phyloP scores from a whole-genome alignment of 2,888 invertebrate species.

The Notodonta ziczac region DNA sequence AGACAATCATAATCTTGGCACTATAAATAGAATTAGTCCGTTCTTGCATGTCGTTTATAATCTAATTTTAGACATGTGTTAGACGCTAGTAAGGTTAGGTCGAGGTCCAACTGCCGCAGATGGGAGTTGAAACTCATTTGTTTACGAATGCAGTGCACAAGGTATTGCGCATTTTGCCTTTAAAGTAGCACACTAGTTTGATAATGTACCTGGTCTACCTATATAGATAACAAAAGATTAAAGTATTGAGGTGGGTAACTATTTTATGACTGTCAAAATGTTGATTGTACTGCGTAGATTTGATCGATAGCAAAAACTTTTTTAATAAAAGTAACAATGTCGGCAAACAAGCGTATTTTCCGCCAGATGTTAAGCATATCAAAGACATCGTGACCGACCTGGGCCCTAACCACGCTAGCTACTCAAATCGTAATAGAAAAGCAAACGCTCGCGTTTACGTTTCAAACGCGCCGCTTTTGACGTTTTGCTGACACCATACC shows the following conservation, averaged over 20 bases:
- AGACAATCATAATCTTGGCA: slow-evolving; percentile 39
- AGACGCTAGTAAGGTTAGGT: slow-evolving; percentile 40
- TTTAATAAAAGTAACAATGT: too few species aligned
- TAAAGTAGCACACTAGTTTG: background rate
- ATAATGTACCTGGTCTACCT: background rate
- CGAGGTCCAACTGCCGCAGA: slow-evolving; percentile 40
- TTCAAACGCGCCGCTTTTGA: too few species aligned
- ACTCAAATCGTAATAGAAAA: too few species aligned
- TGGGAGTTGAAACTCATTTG: slow-evolving; percentile 15
- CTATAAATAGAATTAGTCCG: slow-evolving; percentile 50
- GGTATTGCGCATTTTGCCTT: slow-evolving; percentile 1
- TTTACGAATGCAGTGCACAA: background rate
- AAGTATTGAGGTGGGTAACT: background rate
- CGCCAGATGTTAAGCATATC: too few species aligned
- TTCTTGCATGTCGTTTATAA: slow-evolving; percentile 36
- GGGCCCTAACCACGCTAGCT: too few species aligned
- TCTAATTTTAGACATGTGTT: slow-evolving; percentile 50
- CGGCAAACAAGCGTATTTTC: too few species aligned
- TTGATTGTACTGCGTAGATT: background rate
- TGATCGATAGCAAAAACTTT: background rate
- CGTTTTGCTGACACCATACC: too few species aligned
- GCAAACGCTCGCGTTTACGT: too few species aligned
- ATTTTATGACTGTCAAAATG: background rate
- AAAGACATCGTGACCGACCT: too few species aligned
- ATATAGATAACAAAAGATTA: background rate